Evolutionary conservation across 2,113 vertebrate species (phyloP), one percentile per base, ranked within the genome.

Genomic region (Ictidomys tridecemlineatus): DNA sequence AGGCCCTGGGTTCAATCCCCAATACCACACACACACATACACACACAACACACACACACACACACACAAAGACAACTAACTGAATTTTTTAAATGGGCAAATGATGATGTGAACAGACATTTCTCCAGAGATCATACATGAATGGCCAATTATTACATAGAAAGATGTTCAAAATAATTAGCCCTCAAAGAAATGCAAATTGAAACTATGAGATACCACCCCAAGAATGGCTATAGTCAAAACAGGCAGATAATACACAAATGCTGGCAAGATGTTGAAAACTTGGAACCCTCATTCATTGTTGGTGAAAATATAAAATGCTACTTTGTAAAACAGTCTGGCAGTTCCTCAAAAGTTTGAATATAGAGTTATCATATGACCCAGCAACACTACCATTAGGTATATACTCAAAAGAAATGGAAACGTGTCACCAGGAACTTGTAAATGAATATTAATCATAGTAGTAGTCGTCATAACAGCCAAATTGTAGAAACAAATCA

Each of bases 241-340:
- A 74, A 69, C 70, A 61, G 4, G 32, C 14, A 73, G 53, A 76
- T 13, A 20, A 39, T 24, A 69, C 11, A 56, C 34, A 48, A 76
- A 45, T 18, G 16, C 17, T n/a, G 3, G 11, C 56, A 48, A 89
- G 45, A 95, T 34, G 9, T 26, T 56, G 32, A 93, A 42, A 85
- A 69, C 48, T 2, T 20, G 20, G 37, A 88, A 69, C 14, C 13
- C 28, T 63, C 48, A 69, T 18, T 67, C 10, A 28, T 7, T 80
- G 65, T 18, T 34, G 34, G 53, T 32, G 34, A 48, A 53, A 16
- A 80, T 53, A n/a, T 73, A 87, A 80, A 79, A 82, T 5, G 20
- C 39, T 79, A 34, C 69, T 74, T 87, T 45, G 79, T n/a, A 74
- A 82, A 80, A 92, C 10, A 85, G 89, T 87, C 45, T 88, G 58